These are phyloP conservation scores for Rhinogobius similis DNA, from an alignment of 2,113 vertebrate genomes.

Conservation along the genomic window DNA sequence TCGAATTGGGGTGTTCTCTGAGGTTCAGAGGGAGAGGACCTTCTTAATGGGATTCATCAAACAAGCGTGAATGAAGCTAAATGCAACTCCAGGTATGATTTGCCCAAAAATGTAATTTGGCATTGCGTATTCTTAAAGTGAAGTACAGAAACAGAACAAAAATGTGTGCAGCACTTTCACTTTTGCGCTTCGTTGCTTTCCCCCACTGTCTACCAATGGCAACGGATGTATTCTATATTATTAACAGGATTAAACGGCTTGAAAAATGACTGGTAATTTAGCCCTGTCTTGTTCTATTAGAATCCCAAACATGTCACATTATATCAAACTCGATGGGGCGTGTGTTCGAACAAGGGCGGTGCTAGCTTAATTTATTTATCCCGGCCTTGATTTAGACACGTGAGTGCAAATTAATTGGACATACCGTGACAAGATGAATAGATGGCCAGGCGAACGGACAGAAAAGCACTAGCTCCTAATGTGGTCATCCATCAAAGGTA, in stretches of 20 bases:
- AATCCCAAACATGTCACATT: not conserved
- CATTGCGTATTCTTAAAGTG: too few relatives aligned
- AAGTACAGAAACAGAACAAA: too few relatives aligned
- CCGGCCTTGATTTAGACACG: not conserved
- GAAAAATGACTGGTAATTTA: not conserved
- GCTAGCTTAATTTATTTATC: not conserved
- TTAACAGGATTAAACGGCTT: not conserved
- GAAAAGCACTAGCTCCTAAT: not conserved
- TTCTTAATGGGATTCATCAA: too few relatives aligned
- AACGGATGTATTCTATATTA: not conserved
- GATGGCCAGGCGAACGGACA: not conserved
- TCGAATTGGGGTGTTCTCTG: too few relatives aligned
- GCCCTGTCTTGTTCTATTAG: conserved; percentile 1
- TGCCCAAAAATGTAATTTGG: too few relatives aligned
- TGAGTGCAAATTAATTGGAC: conserved; percentile 9
- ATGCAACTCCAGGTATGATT: too few relatives aligned
- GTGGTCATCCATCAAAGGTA: not conserved
- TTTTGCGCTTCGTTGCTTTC: too few relatives aligned
- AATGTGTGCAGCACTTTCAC: too few relatives aligned
- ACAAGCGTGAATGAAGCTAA: too few relatives aligned
- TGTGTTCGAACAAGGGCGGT: conserved; percentile 1
- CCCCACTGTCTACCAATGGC: not conserved
- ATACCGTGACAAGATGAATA: conserved; percentile 1
- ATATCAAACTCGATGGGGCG: not conserved
- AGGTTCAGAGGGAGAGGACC: too few relatives aligned